Conservation (phyloP, 2,113 vertebrate species). For the Anhinga rufa region DNA sequence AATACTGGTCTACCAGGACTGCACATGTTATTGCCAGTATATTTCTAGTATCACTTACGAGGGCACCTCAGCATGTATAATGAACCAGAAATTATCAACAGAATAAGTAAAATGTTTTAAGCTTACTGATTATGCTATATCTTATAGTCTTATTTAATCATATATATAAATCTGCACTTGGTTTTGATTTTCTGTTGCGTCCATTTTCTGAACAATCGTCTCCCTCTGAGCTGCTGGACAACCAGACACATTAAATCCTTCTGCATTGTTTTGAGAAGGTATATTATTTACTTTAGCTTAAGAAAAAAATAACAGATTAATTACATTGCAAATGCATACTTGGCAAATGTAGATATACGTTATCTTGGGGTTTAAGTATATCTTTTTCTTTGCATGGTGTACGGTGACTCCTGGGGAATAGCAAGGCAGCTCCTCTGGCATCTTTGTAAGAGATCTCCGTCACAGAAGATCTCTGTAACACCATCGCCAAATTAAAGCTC, state of each 20-base stretch:
- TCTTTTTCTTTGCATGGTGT: background rate
- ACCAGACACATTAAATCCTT: background rate
- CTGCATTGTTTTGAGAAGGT: background rate
- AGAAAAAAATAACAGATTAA: background rate
- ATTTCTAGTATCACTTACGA: background rate
- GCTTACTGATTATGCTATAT: background rate
- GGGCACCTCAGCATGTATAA: background rate
- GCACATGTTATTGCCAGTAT: accelerated
- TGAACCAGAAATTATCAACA: background rate
- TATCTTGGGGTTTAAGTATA: background rate
- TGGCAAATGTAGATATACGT: background rate
- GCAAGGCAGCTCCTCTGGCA: background rate
- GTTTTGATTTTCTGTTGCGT: background rate
- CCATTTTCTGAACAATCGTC: background rate
- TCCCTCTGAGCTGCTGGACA: background rate
- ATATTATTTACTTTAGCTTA: background rate
- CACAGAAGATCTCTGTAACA: background rate
- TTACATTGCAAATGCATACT: background rate
- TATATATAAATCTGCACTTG: accelerated
- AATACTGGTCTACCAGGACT: background rate
- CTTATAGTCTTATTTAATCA: background rate
- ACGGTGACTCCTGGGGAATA: background rate
- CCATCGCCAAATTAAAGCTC: background rate
- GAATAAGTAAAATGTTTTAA: background rate
- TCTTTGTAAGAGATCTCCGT: background rate